phyloP scores from a whole-genome alignment of 2,797 vertebrate species.

The Sarcophilus harrisii region DNA sequence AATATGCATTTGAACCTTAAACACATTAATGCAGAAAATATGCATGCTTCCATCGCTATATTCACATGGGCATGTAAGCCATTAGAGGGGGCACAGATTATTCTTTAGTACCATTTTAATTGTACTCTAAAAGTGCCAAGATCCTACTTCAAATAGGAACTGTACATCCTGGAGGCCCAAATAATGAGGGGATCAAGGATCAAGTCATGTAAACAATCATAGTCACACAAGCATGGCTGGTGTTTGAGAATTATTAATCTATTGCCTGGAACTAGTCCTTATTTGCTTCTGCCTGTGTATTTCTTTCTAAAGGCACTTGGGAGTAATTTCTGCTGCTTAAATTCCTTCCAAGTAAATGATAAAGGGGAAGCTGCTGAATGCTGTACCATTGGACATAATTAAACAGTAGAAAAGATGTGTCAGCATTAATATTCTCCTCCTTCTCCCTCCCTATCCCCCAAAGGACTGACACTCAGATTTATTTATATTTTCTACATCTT shows the following conservation, averaged over 20 bases:
- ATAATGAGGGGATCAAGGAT: constrained; percentile 26
- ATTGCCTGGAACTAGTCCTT: constrained; percentile 26
- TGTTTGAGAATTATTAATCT: constrained; percentile 21
- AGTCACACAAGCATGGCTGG: constrained; percentile 51
- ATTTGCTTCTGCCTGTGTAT: constrained; percentile 25
- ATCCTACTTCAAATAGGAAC: constrained; percentile 38
- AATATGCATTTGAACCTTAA: constrained; percentile 45
- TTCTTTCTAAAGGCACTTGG: constrained; percentile 46
- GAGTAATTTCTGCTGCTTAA: constrained; percentile 29
- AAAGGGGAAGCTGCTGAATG: background rate
- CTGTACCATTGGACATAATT: constrained; percentile 26
- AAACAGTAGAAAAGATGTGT: constrained; percentile 35
- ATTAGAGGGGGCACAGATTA: constrained; percentile 11
- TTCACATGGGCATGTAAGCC: constrained; percentile 49
- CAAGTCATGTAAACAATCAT: constrained; percentile 39
- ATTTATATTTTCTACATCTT: background rate
- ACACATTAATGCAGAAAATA: constrained; percentile 5
- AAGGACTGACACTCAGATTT: constrained; percentile 12
- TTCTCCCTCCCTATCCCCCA: background rate
- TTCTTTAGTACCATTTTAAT: background rate
- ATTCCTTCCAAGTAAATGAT: constrained; percentile 50
- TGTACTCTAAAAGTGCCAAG: constrained; percentile 12
- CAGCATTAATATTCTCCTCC: background rate
- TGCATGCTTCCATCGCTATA: background rate
- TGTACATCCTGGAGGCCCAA: constrained; percentile 35